These are phyloP conservation scores for Microcebus tavaratra DNA, from an alignment of 2,113 vertebrate genomes.

Conservation along the genomic window DNA sequence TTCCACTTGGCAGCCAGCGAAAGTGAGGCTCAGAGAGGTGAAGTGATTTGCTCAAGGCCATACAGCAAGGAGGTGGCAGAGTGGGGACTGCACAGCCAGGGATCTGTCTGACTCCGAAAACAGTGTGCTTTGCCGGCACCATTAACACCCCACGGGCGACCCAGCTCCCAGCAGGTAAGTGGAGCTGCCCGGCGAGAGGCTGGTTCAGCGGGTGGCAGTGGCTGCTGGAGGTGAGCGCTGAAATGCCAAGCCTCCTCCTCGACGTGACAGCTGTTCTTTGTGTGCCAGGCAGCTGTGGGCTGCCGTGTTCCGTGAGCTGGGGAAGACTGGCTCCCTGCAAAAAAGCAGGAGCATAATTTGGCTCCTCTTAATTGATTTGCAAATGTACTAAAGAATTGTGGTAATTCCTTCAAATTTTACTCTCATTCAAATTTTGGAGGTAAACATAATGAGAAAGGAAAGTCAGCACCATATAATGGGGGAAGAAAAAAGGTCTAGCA, in stretches of 20 bases:
- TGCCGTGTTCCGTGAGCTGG: background rate
- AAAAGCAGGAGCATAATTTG: conserved; percentile 31
- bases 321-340: background rate
- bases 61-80: background rate
- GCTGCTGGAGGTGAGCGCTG: background rate
- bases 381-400: conserved; percentile 69
- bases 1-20: background rate
- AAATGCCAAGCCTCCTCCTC: background rate
- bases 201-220: background rate
- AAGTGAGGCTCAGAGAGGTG: background rate
- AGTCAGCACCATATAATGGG: background rate
- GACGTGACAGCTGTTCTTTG: conserved; percentile 40
- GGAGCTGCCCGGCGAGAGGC: background rate
- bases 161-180: background rate
- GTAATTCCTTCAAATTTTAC: conserved; percentile 10
- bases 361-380: conserved; percentile 74
- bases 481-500: background rate
- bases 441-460: background rate
- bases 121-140: background rate
- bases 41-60: background rate
- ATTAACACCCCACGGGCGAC: background rate
- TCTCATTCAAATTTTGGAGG: conserved; percentile 58
- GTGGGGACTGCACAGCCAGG: background rate
- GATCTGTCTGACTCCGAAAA: background rate
- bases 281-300: conserved; percentile 55